Percentiles rank a stretch among this genome's conserved stretches.
phyloP scores from a whole-genome alignment of 2,888 invertebrate species.

The Lingula anatina region DNA sequence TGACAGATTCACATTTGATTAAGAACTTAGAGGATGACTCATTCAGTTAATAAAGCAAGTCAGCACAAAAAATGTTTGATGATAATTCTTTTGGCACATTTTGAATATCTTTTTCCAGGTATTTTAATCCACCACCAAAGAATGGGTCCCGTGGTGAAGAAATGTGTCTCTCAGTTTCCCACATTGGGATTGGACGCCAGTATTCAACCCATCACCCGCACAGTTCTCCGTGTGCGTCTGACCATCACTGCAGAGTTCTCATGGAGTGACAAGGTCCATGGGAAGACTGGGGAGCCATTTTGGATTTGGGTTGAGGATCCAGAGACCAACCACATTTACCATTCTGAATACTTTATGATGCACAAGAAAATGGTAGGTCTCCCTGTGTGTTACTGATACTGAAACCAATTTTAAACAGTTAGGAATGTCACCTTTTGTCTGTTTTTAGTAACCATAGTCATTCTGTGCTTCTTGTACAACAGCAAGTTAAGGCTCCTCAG shows the following conservation, averaged over 20 bases:
- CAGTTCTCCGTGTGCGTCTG: conserved; percentile 67
- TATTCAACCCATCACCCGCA: conserved; percentile 93
- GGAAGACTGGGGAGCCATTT: conserved; percentile 81
- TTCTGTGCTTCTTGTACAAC: background rate
- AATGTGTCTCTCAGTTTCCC: conserved; percentile 82
- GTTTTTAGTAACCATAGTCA: too few relatives aligned
- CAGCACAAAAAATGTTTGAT: too few relatives aligned
- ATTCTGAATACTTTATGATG: conserved; percentile 85
- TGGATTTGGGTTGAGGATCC: conserved; percentile 99
- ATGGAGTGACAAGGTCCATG: conserved; percentile 88
- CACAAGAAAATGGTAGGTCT: conserved; percentile 68
- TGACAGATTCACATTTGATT: too few relatives aligned
- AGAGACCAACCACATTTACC: conserved; percentile 88
- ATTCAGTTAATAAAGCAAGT: too few relatives aligned
- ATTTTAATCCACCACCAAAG: conserved; percentile 71
- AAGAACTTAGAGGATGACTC: too few relatives aligned
- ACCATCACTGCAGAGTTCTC: conserved; percentile 59
- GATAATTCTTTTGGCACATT: conserved; percentile 1
- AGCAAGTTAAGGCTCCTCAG: background rate
- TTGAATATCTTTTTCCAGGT: conserved; percentile 49
- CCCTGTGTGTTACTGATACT: background rate
- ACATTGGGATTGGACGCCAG: conserved; percentile 73
- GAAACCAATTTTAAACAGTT: background rate
- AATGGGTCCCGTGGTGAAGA: conserved; percentile 71
- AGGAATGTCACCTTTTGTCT: background rate